Evolutionary conservation across 2,113 vertebrate genomes (phyloP).

Genomic region (Neofelis nebulosa): DNA sequence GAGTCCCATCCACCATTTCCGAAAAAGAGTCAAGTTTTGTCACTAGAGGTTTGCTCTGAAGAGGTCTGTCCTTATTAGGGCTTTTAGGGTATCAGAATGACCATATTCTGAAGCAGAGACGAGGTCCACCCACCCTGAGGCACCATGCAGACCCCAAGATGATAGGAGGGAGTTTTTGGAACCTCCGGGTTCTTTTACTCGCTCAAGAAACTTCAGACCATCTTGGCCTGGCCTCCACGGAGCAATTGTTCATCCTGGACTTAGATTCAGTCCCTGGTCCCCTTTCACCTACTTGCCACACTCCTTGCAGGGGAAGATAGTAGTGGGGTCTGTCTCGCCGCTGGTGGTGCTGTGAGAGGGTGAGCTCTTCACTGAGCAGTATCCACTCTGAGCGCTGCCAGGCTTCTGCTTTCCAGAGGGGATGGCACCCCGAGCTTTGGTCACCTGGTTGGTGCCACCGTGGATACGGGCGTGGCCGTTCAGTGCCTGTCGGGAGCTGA

Average conservation of each 20-base stretch:
- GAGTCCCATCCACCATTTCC: neutral
- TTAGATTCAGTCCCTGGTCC: neutral
- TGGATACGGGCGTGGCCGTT: constrained; percentile 89
- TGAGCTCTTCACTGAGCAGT: constrained; percentile 90
- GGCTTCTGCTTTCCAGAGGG: constrained; percentile 84
- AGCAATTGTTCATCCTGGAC: neutral
- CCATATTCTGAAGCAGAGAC: neutral
- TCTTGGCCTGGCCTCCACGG: neutral
- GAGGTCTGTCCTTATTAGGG: neutral
- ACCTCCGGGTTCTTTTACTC: neutral
- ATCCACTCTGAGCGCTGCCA: constrained; percentile 82
- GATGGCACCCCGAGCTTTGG: constrained; percentile 79
- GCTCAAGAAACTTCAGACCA: neutral
- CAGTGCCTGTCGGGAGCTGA: constrained; percentile 89
- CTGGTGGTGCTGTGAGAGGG: constrained; percentile 91
- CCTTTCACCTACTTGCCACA: constrained; percentile 90
- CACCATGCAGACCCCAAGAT: neutral
- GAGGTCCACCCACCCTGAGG: neutral
- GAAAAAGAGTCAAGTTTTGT: neutral
- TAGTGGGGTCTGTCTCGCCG: constrained; percentile 88
- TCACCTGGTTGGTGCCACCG: constrained; percentile 85
- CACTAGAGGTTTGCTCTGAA: neutral
- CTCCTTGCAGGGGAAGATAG: constrained; percentile 92
- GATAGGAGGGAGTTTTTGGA: neutral
- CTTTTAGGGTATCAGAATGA: neutral